phyloP scores from a whole-genome alignment of 1,140 invertebrate genomes.

The Drosophila neocordata region DNA sequence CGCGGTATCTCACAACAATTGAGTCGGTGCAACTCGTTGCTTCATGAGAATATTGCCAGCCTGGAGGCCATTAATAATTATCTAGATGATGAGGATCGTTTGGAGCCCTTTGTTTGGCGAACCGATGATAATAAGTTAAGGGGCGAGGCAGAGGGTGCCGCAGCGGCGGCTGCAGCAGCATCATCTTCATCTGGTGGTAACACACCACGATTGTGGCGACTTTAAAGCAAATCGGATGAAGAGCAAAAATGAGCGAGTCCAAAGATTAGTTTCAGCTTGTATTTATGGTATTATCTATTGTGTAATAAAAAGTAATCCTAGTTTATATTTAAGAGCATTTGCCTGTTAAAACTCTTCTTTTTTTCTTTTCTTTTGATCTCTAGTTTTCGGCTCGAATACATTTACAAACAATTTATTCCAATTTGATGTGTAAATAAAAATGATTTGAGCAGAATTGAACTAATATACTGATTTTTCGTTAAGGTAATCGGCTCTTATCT shows the following conservation, averaged over 20 bases:
- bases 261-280: constrained; percentile 33
- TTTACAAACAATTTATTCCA: not conserved
- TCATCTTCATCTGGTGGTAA: not conserved
- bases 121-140: constrained; percentile 84
- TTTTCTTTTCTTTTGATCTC: not conserved
- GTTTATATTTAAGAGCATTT: not conserved
- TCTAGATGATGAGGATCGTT: constrained; percentile 91
- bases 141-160: constrained; percentile 74
- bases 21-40: constrained; percentile 90
- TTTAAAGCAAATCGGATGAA: constrained; percentile 33
- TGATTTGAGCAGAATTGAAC: not conserved
- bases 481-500: too few relatives aligned
- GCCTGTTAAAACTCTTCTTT: not conserved
- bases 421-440: constrained; percentile 6
- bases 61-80: constrained; percentile 93
- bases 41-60: constrained; percentile 93
- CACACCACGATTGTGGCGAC: constrained; percentile 49
- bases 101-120: constrained; percentile 96
- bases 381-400: not conserved
- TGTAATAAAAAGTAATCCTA: constrained; percentile 21
- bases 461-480: too few relatives aligned
- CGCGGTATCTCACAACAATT: constrained; percentile 90
- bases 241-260: not conserved
- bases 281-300: constrained; percentile 31
- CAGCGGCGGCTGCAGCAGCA: constrained; percentile 82